These are phyloP conservation scores for Sminthurides aquaticus DNA, from an alignment of 2,888 invertebrate genomes.

Conservation along the genomic window DNA sequence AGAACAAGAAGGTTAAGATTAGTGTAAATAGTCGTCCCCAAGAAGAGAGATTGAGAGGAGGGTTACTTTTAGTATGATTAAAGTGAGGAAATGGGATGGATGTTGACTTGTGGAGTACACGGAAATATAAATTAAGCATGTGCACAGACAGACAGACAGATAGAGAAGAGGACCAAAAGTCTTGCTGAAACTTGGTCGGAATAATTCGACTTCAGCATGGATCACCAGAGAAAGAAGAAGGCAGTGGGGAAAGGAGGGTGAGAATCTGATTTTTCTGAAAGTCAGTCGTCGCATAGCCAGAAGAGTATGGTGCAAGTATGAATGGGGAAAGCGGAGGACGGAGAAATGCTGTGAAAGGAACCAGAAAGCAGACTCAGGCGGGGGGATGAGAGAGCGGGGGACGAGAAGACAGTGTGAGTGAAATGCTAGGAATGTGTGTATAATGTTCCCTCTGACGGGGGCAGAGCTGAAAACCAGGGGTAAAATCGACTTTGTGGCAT, in stretches of 20 bases:
- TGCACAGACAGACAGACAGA: no score
- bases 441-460: no score
- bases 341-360: no score
- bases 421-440: not conserved
- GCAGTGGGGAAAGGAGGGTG: no score
- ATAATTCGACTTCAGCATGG: not conserved
- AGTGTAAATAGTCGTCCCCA: not conserved
- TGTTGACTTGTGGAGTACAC: not conserved
- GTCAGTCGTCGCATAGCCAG: no score
- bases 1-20: not conserved
- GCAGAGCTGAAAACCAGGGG: not conserved
- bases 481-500: conserved; percentile 20
- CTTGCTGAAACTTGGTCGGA: not conserved
- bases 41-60: no score
- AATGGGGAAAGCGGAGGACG: no score
- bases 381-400: not conserved
- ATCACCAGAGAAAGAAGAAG: not conserved
- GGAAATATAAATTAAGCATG: not conserved
- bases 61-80: not conserved
- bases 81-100: not conserved
- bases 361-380: no score
- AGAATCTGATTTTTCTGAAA: no score
- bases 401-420: not conserved
- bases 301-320: no score
- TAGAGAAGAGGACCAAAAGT: no score